A percentile compares a stretch with the other conserved stretches of the same genome.
Evolutionary conservation across 2,888 invertebrate genomes (phyloP).

Genomic region (Melinaea marsaeus): DNA sequence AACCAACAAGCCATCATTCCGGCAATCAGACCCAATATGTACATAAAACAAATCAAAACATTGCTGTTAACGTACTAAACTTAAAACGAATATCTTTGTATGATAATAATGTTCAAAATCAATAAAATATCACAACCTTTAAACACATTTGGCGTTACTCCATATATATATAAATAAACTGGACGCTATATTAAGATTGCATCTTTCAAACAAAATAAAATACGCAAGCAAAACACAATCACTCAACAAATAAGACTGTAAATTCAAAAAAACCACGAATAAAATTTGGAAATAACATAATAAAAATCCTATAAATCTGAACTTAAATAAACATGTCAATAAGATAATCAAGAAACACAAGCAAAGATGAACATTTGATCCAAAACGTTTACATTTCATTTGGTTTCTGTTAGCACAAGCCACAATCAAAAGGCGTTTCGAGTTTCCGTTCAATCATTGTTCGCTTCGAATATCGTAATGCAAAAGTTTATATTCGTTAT

Average conservation of each 20-base stretch:
- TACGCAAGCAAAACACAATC: constrained; percentile 2
- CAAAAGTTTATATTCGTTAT: constrained; percentile 11
- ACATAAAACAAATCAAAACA: no score
- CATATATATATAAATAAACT: not conserved
- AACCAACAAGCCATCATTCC: no score
- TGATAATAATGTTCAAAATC: not conserved
- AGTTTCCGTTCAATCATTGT: constrained; percentile 28
- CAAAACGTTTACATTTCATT: constrained; percentile 30
- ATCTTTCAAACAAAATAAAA: constrained; percentile 3
- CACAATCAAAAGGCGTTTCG: constrained; percentile 30
- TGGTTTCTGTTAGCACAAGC: constrained; percentile 28
- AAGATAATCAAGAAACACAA: constrained; percentile 7
- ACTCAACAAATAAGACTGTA: constrained; percentile 6
- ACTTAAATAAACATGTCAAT: constrained; percentile 6
- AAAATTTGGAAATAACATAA: not conserved
- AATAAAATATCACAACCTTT: not conserved
- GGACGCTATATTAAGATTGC: constrained; percentile 1
- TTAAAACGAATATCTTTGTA: no score
- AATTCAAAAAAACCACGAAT: constrained; percentile 2
- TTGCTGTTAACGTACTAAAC: no score
- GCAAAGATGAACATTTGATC: constrained; percentile 8
- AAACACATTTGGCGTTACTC: not conserved
- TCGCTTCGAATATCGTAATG: constrained; percentile 23
- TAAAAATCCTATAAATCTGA: constrained; percentile 6
- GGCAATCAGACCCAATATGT: no score